Conservation (phyloP, 2,113 vertebrate species). For the Alouatta palliata region DNA sequence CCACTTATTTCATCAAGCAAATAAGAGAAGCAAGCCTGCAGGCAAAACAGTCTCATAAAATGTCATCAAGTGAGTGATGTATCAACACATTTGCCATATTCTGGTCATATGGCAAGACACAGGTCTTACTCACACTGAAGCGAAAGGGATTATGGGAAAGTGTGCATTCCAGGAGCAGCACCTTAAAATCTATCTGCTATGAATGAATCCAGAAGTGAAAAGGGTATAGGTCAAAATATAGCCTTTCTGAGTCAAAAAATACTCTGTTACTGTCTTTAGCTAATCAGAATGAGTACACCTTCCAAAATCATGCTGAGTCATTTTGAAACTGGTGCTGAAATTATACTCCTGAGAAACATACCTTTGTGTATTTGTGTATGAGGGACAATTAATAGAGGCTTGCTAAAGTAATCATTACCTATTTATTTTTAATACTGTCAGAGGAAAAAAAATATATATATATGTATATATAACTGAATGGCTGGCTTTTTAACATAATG, state of each 20-base stretch:
- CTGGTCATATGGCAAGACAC: too few relatives aligned
- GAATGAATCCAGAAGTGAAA: neutral
- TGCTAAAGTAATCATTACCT: neutral
- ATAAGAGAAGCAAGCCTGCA: neutral
- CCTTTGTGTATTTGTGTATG: neutral
- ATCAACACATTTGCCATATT: neutral
- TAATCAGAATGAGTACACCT: neutral
- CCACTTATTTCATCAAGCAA: neutral
- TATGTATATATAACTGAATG: neutral
- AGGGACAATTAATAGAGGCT: neutral
- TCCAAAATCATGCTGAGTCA: neutral
- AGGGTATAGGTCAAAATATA: neutral
- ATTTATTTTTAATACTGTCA: neutral
- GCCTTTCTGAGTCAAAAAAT: neutral
- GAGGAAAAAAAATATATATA: rapidly evolving
- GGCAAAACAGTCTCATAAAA: neutral
- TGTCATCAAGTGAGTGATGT: neutral
- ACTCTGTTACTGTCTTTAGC: neutral
- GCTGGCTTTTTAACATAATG: neutral
- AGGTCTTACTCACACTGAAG: neutral
- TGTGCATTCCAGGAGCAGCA: neutral
- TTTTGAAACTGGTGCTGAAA: neutral
- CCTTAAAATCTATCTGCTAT: neutral
- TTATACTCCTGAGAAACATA: neutral
- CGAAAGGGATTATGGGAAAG: neutral